These are phyloP conservation scores for Hephaestus fuliginosus DNA, from an alignment of 2,797 vertebrate genomes.

Conservation along the genomic window DNA sequence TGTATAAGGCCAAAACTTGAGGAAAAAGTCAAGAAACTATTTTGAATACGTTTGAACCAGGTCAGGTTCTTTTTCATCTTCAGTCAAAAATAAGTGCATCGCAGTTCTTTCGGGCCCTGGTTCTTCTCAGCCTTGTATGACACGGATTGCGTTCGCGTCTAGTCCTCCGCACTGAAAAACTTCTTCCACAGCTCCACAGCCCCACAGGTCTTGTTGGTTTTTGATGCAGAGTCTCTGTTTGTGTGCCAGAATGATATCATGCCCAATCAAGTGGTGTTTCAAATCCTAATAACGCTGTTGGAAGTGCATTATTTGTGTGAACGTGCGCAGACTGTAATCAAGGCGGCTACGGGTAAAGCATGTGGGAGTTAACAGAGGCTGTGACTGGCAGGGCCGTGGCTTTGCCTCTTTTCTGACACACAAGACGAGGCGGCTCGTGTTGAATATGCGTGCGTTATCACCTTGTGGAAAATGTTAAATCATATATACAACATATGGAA, in stretches of 20 bases:
- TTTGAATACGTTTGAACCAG: slow-evolving; percentile 78
- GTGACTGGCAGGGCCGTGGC: slow-evolving; percentile 76
- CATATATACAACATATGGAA: slow-evolving; percentile 28
- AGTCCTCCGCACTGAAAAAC: slow-evolving; percentile 51
- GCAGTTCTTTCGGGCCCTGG: slow-evolving; percentile 75
- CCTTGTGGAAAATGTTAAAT: slow-evolving; percentile 30
- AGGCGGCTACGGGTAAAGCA: slow-evolving; percentile 71
- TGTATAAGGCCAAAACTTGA: slow-evolving; percentile 87
- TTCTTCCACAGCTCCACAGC: slow-evolving; percentile 61
- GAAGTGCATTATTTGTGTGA: slow-evolving; percentile 87
- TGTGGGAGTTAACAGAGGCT: slow-evolving; percentile 74
- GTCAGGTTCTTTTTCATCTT: slow-evolving; percentile 80
- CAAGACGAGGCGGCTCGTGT: slow-evolving; percentile 31
- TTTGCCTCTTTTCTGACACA: slow-evolving; percentile 53
- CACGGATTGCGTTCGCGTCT: slow-evolving; percentile 54
- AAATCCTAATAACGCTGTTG: slow-evolving; percentile 88
- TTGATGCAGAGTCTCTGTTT: slow-evolving; percentile 83
- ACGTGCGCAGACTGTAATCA: slow-evolving; percentile 85
- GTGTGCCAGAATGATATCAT: slow-evolving; percentile 85
- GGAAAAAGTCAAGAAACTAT: slow-evolving; percentile 84
- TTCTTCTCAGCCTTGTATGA: slow-evolving; percentile 76
- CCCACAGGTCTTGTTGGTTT: slow-evolving; percentile 80
- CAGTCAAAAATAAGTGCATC: slow-evolving; percentile 73
- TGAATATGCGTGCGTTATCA: slow-evolving; percentile 22
- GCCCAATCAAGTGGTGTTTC: slow-evolving; percentile 87